These are phyloP conservation scores for Lutjanus campechanus DNA, from an alignment of 2,797 vertebrate genomes.

Conservation along the genomic window DNA sequence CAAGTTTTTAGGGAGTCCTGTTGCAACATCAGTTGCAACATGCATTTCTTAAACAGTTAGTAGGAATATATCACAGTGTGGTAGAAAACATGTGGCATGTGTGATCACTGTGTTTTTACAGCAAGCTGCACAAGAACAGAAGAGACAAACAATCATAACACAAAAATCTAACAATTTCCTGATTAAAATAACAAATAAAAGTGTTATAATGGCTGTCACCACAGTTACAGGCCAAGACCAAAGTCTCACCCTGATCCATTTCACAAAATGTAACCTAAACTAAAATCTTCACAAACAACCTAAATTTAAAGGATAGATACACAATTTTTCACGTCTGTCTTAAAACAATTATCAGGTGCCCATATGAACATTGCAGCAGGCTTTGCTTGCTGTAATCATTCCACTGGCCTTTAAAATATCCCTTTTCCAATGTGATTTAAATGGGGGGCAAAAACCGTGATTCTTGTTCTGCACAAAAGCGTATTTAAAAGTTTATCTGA, in stretches of 20 bases:
- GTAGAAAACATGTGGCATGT: not conserved
- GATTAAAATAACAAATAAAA: not conserved
- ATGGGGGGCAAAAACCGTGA: not conserved
- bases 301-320: not conserved
- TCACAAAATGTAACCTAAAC: no score
- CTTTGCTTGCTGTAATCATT: not conserved
- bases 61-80: not conserved
- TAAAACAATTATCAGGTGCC: not conserved
- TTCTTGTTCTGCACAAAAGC: not conserved
- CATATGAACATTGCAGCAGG: not conserved
- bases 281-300: not conserved
- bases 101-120: not conserved
- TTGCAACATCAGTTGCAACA: conserved; percentile 2
- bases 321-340: not conserved
- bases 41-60: conserved; percentile 6
- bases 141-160: not conserved
- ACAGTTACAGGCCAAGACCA: no score
- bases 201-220: no score
- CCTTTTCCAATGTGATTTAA: not conserved
- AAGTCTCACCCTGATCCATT: no score
- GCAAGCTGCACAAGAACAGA: not conserved
- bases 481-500: not conserved
- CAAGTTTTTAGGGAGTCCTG: no score
- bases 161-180: not conserved
- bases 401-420: not conserved